Base-by-base conservation (phyloP, 2,113 vertebrate genomes). In the Lamprologus speciosus region DNA sequence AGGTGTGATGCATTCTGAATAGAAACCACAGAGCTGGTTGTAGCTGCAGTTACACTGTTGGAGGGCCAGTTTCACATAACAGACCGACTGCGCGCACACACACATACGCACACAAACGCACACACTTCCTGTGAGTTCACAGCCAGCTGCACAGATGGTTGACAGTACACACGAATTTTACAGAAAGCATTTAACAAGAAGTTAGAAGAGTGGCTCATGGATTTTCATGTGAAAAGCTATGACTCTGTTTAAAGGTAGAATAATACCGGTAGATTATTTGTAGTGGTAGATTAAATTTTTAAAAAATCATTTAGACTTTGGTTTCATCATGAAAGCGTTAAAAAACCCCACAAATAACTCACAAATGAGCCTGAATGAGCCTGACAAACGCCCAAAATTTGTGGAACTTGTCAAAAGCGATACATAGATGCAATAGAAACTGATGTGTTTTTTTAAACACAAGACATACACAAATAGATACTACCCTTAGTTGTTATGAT, bases 11-110 rank as follows among this genome's bases (percentile, higher is more conserved):
- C 14, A 42, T 86, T 93, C 80, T 87, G 88, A 83, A 80, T 33
- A 85, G 81, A 96, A 96, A 96, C 95, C 95, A 94, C 94, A 96
- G 81, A 91, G 80, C 83, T 88, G 92, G 89, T 92, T 91, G 65
- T 82, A 91, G 85, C 57, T 57, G 26, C 89, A 91, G 89, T 94
- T 73, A 95, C 90, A 84, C 87, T 93, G 82, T 70, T 88, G 85
- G 87, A 89, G 78, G 89, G 85, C 85, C 83, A 85, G 93, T 95
- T 94, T 95, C 95, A 95, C 73, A 89, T 58, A 92, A 79, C 81
- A 87, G 42, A 28, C 84, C 13, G 3, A 81, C 47, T 68, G 75
- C 11, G 28, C 17, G 2, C 60, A 63, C 42, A 33, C 42, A 51
- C 33, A 82, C 58, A 42, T 21, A 58, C 33, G 81, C 55, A 68